Conservation (phyloP, 2,888 invertebrate species). For the Nineta flava region DNA sequence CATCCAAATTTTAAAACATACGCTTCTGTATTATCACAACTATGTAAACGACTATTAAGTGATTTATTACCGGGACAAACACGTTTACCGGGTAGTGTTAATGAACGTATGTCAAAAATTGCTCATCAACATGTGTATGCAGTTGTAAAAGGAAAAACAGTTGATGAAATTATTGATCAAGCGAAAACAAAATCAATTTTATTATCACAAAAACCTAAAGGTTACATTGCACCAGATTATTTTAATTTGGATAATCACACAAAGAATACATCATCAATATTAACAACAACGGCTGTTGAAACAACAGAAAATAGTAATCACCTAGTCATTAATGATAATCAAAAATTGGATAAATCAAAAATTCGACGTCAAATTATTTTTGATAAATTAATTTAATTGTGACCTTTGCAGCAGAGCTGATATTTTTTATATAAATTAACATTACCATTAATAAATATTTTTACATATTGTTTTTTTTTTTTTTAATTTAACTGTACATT, state of each 20-base stretch:
- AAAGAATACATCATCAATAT: neutral
- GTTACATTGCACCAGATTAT: constrained; percentile 32
- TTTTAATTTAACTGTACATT: too few species aligned
- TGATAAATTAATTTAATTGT: constrained; percentile 7
- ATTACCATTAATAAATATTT: too few species aligned
- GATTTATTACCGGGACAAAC: constrained; percentile 30
- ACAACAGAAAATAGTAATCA: neutral
- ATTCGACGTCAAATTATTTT: constrained; percentile 1
- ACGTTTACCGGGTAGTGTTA: constrained; percentile 42
- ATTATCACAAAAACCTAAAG: constrained; percentile 28
- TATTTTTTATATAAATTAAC: too few species aligned
- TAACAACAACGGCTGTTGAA: neutral
- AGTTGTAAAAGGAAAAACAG: constrained; percentile 44
- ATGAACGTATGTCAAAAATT: constrained; percentile 56
- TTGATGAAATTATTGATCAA: constrained; percentile 42
- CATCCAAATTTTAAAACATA: constrained; percentile 56
- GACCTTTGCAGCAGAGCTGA: too few species aligned
- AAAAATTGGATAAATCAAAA: neutral
- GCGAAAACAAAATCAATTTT: constrained; percentile 20
- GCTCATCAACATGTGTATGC: constrained; percentile 46
- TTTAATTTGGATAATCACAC: constrained; percentile 11
- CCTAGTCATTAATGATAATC: neutral
- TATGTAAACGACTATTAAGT: constrained; percentile 47
- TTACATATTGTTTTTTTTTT: too few species aligned
- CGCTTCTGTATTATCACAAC: constrained; percentile 48